These are phyloP conservation scores for Tapirus terrestris DNA, from an alignment of 2,113 vertebrate genomes.

Conservation along the genomic window DNA sequence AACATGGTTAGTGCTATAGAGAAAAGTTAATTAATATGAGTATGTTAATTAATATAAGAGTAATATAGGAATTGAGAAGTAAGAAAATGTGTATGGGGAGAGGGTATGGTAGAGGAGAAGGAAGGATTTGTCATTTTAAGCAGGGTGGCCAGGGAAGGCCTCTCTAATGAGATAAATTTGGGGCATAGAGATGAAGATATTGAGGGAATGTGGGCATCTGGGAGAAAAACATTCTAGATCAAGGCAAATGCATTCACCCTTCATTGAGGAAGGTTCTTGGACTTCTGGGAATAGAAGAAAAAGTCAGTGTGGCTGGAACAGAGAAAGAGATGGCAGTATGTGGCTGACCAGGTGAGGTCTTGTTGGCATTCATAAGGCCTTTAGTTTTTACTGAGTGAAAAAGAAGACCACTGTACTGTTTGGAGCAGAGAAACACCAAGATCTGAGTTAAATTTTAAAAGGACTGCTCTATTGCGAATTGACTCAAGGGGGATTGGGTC, in stretches of 20 bases:
- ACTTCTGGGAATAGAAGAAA: not conserved
- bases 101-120: accelerated
- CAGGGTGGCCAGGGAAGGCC: not conserved
- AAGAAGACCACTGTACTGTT: not conserved
- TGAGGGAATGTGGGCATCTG: not conserved
- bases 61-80: too few relatives aligned
- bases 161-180: not conserved
- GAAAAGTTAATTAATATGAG: not conserved
- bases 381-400: not conserved
- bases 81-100: not conserved
- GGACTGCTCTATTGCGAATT: not conserved
- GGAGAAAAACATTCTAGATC: not conserved
- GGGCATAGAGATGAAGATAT: not conserved
- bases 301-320: too few relatives aligned
- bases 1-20: not conserved
- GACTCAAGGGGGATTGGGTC: not conserved
- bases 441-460: not conserved
- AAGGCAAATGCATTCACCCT: not conserved
- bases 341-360: not conserved
- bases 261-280: not conserved
- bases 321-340: not conserved
- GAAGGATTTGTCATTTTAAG: not conserved
- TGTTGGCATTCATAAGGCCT: not conserved
- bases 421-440: not conserved
- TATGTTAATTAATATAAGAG: not conserved